Conservation (phyloP, 2,888 invertebrate species). For the Oasisia sp. region DNA sequence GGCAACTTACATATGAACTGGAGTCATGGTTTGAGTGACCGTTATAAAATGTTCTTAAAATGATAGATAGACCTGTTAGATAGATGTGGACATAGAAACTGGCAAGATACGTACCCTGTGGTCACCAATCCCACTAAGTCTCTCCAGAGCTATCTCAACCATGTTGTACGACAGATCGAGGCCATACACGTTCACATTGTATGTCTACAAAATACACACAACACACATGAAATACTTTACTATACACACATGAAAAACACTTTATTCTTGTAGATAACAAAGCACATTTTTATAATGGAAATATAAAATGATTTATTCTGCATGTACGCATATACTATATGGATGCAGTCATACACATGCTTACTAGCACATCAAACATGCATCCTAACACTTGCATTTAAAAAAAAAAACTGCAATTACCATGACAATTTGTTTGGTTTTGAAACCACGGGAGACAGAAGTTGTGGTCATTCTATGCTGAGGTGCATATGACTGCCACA, state of each 20-base stretch:
- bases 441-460: no score
- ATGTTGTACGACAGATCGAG: slow-evolving; percentile 71
- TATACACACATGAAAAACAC: neutral
- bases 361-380: neutral
- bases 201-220: slow-evolving; percentile 59
- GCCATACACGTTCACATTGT: slow-evolving; percentile 68
- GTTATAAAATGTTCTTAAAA: no score
- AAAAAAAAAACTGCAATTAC: no score
- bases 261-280: neutral
- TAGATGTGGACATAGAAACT: neutral
- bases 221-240: neutral
- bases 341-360: neutral
- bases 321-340: neutral
- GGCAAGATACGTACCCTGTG: slow-evolving; percentile 24
- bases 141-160: slow-evolving; percentile 69
- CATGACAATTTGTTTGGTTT: no score
- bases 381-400: no score
- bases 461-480: no score
- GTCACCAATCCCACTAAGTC: slow-evolving; percentile 57
- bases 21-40: no score
- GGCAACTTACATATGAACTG: no score
- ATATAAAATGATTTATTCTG: no score
- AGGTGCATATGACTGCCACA: neutral
- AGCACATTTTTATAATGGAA: neutral
- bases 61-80: neutral